These are phyloP conservation scores for Forbesichthys agassizii DNA, from an alignment of 2,113 vertebrate genomes.

Conservation along the genomic window DNA sequence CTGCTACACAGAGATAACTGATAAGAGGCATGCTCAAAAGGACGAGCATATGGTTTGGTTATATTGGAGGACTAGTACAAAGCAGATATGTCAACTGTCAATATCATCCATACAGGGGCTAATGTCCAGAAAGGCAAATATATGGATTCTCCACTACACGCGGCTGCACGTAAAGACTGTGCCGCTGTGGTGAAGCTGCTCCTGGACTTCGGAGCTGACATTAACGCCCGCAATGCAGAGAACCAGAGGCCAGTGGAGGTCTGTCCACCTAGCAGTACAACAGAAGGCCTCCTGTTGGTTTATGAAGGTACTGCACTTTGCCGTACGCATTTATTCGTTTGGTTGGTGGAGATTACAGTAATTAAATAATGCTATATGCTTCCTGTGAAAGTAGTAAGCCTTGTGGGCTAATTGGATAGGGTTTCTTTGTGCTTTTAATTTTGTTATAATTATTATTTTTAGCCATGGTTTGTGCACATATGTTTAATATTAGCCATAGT, in stretches of 20 bases:
- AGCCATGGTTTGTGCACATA: no score
- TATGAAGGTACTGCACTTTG: constrained; percentile 82
- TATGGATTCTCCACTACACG: constrained; percentile 90
- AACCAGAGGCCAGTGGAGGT: constrained; percentile 86
- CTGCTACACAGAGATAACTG: no score
- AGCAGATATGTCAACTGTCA: not conserved
- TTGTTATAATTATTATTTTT: not conserved
- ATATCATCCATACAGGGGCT: constrained; percentile 76
- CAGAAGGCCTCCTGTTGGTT: constrained; percentile 85
- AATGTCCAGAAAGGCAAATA: constrained; percentile 89
- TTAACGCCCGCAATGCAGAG: constrained; percentile 87
- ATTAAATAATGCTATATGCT: no score
- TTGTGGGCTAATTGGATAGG: no score
- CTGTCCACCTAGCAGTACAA: constrained; percentile 82
- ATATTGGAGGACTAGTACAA: no score
- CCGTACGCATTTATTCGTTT: no score
- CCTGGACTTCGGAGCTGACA: constrained; percentile 92
- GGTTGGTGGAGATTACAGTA: no score
- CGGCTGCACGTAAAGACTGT: constrained; percentile 85
- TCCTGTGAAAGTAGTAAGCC: no score
- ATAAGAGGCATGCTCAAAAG: no score
- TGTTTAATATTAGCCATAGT: no score
- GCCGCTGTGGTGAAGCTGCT: constrained; percentile 83
- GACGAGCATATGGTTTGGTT: no score
- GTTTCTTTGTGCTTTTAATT: not conserved